These are phyloP conservation scores for Anoplopoma fimbria DNA, from an alignment of 2,113 vertebrate genomes.

Conservation along the genomic window DNA sequence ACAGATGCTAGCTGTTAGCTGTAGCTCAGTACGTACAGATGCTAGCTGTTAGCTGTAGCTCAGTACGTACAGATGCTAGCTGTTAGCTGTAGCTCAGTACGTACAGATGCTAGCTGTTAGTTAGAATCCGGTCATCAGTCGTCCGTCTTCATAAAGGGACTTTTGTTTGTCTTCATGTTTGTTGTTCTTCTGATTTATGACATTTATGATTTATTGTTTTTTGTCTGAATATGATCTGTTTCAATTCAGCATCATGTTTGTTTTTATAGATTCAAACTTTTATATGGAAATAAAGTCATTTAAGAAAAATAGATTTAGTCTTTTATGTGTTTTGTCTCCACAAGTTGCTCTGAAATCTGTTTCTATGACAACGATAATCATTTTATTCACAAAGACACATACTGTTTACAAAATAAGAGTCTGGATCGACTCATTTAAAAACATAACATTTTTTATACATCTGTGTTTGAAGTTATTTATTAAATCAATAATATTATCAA, in stretches of 20 bases:
- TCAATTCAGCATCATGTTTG: not conserved
- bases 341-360: not conserved
- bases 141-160: not conserved
- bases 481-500: too few species aligned
- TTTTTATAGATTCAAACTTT: slow-evolving; percentile 35
- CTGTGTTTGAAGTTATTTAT: too few species aligned
- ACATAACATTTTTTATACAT: too few species aligned
- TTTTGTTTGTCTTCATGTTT: not conserved
- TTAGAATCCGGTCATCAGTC: too few species aligned
- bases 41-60: too few species aligned
- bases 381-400: too few species aligned
- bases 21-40: not conserved
- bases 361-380: too few species aligned
- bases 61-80: not conserved
- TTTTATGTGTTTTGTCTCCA: not conserved
- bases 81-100: not conserved
- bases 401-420: too few species aligned
- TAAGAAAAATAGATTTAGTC: not conserved
- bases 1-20: not conserved
- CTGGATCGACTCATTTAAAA: too few species aligned
- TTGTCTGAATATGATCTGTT: slow-evolving; percentile 1
- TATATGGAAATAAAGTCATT: slow-evolving; percentile 47
- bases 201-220: too few species aligned
- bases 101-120: too few species aligned
- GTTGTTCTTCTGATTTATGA: too few species aligned